These are phyloP conservation scores for Aeoliscus strigatus DNA, from an alignment of 2,797 vertebrate genomes.

Conservation along the genomic window DNA sequence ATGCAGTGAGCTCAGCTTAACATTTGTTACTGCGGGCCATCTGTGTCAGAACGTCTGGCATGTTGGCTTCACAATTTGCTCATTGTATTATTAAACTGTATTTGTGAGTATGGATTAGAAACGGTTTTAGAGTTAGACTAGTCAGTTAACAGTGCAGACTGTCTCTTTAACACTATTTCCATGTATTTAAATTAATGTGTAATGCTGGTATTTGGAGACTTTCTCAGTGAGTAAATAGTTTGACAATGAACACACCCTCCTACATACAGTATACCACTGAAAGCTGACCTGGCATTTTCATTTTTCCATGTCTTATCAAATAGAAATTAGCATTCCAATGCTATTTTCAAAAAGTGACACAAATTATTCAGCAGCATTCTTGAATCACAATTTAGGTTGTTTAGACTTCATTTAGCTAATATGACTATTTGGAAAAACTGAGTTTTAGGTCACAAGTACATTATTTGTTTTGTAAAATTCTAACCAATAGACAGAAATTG, in stretches of 20 bases:
- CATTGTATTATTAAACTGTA: constrained; percentile 51
- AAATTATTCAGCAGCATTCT: too few species aligned
- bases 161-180: constrained; percentile 30
- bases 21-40: constrained; percentile 43
- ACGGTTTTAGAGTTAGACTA: constrained; percentile 46
- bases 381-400: too few species aligned
- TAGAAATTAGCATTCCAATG: not conserved
- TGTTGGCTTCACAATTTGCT: constrained; percentile 38
- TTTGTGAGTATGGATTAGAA: constrained; percentile 52
- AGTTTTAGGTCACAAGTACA: too few species aligned
- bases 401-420: too few species aligned
- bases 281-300: too few species aligned
- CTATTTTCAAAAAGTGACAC: not conserved
- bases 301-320: too few species aligned
- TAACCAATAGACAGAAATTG: too few species aligned
- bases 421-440: too few species aligned
- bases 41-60: constrained; percentile 46
- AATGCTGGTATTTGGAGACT: constrained; percentile 57
- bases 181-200: constrained; percentile 14
- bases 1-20: constrained; percentile 13
- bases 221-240: constrained; percentile 26
- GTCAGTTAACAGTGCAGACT: constrained; percentile 59
- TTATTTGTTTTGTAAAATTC: too few species aligned
- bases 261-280: too few species aligned
- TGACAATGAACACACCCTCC: too few species aligned